A percentile compares a stretch with the other conserved stretches of the same genome.
Conservation (phyloP, 2,797 vertebrate genomes). For the Cottoperca gobio region DNA sequence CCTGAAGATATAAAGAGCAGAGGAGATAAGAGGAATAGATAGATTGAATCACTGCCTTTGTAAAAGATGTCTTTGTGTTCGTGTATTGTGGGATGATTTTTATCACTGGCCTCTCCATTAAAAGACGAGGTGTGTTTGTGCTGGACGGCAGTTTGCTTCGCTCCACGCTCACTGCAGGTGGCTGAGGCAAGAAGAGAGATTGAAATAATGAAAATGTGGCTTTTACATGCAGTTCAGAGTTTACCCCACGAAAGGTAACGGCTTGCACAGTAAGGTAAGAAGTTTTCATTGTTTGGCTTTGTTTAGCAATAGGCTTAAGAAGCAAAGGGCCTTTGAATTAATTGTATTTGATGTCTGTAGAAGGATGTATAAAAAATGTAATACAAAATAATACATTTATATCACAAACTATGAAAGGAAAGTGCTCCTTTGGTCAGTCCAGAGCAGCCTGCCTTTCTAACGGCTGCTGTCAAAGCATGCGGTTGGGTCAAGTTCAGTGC, state of each 20-base stretch:
- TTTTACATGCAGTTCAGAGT: conserved; percentile 1
- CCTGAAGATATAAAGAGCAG: conserved; percentile 42
- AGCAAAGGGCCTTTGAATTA: conserved; percentile 4
- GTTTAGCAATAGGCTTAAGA: not conserved
- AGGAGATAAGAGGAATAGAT: conserved; percentile 68
- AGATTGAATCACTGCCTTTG: conserved; percentile 77
- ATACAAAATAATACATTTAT: not conserved
- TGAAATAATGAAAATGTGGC: conserved; percentile 45
- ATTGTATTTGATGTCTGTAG: not conserved
- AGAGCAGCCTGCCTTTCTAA: conserved; percentile 25
- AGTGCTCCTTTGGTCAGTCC: not conserved
- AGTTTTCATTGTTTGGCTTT: conserved; percentile 21
- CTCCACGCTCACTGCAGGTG: conserved; percentile 64
- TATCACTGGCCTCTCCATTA: conserved; percentile 72
- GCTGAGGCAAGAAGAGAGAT: conserved; percentile 38
- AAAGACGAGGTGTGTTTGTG: conserved; percentile 78
- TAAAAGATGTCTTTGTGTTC: conserved; percentile 77
- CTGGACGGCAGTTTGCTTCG: conserved; percentile 65
- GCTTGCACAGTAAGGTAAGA: conserved; percentile 68
- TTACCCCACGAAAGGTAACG: conserved; percentile 14
- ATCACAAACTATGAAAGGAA: conserved; percentile 11
- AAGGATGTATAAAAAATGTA: not conserved
- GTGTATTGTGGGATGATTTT: conserved; percentile 76
- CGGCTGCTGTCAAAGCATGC: conserved; percentile 53
- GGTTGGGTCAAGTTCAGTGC: conserved; percentile 58